Base-by-base conservation (phyloP, 2,797 vertebrate species). In the Centropyge bicolor region DNA sequence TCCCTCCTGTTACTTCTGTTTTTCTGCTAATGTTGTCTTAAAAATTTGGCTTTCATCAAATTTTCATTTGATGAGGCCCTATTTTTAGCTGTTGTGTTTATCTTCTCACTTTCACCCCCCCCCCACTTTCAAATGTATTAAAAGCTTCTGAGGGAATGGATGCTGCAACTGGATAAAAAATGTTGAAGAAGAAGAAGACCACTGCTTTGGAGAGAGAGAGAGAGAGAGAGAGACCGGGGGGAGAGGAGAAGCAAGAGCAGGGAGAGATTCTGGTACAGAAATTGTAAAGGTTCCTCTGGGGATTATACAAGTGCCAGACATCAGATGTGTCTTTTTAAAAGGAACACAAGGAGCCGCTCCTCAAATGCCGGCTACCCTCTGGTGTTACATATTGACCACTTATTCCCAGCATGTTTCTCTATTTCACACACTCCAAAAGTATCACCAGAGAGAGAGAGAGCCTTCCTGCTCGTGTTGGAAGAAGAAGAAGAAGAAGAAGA, bases 31-130 rank as follows among this genome's bases (percentile, higher is more conserved):
- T 82, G 73, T 80, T 86, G 85, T 86, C 63, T 75, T 83, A 16
- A 81, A 80, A 84, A 85, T 66, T 38, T 64, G 73, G 16, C 66
- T 77, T 75, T 77, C 67, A 83, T 93, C 35, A 79, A 75, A 85
- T 87, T 84, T 89, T 89, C 56, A 80, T 85, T 90, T 71, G 81
- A 84, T 59, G 67, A 70, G 61, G 36, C 51, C 20, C 86, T 91
- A 89, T 92, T 92, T 93, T 89, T 91, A 91, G 84, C 56, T 36
- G 27, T 69, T 52, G 48, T 80, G 41, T 91, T 87, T 84, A 81
- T 90, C 70, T 64, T 72, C 77, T 86, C 74, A 24, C 83, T 88
- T 81, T 81, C 78, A 81, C 14, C 48, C 35, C 46, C 48, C 45
- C 72, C 52, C 17, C 49, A n/a, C 20, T 84, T 80, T 83, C 69